Evolutionary conservation across 2,888 invertebrate genomes (phyloP).

Genomic region (Anthoptus insignis): DNA sequence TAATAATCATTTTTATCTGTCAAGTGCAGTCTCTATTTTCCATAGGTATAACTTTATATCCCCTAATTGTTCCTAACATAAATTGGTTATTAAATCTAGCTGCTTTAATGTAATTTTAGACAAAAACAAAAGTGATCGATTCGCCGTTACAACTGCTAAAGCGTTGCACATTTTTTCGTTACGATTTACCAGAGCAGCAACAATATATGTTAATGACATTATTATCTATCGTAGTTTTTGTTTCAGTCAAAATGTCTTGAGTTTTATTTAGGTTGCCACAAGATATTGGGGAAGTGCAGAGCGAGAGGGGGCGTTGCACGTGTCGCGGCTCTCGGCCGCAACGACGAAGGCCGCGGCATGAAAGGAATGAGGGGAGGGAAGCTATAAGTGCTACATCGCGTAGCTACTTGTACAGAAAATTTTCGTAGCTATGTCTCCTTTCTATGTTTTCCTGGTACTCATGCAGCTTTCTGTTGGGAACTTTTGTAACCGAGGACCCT

Average conservation of each 20-base stretch:
- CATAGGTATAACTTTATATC: not conserved
- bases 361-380: conserved; percentile 41
- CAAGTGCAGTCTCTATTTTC: not conserved
- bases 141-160: not conserved
- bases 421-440: conserved; percentile 18
- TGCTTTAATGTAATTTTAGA: not conserved
- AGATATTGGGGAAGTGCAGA: conserved; percentile 42
- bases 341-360: conserved; percentile 51
- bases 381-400: conserved; percentile 20
- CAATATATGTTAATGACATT: not conserved
- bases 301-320: conserved; percentile 47
- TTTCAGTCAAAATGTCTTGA: conserved; percentile 13
- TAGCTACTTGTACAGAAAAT: conserved; percentile 2
- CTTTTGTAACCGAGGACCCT: not conserved
- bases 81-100: not conserved
- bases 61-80: not conserved
- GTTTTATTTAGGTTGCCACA: conserved; percentile 32
- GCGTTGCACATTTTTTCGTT: not conserved
- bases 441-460: conserved; percentile 15
- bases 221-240: not conserved
- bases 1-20: not conserved
- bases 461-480: not conserved
- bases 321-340: conserved; percentile 53
- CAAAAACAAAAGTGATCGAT: not conserved
- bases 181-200: not conserved